phyloP scores from a whole-genome alignment of 2,888 invertebrate species.

The Osmoderma eremita region DNA sequence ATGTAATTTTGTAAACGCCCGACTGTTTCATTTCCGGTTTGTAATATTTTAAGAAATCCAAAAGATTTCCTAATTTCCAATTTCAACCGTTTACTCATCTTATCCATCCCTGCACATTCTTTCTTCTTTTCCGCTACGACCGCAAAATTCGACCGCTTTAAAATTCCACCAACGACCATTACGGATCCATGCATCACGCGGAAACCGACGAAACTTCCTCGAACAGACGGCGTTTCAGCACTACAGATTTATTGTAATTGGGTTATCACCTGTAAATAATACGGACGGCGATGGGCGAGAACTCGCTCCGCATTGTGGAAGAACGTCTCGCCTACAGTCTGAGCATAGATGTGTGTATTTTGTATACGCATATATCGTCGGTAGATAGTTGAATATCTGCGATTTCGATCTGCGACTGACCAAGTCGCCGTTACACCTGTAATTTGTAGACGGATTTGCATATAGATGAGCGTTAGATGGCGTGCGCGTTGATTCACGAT shows the following conservation, averaged over 20 bases:
- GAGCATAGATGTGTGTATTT: not conserved
- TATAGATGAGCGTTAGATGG: constrained; percentile 54
- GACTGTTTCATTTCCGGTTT: too few relatives aligned
- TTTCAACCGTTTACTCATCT: too few relatives aligned
- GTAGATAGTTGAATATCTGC: constrained; percentile 21
- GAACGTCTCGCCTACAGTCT: too few relatives aligned
- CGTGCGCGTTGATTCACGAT: constrained; percentile 53
- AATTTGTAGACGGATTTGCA: constrained; percentile 56
- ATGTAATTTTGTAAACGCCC: too few relatives aligned
- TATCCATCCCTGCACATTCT: not conserved
- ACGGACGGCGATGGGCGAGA: constrained; percentile 15
- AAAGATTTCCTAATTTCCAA: too few relatives aligned
- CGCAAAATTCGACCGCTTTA: constrained; percentile 3
- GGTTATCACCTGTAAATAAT: constrained; percentile 41
- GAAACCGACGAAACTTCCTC: not conserved
- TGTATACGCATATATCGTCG: constrained; percentile 5
- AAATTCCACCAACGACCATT: constrained; percentile 23
- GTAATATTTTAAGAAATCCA: too few relatives aligned
- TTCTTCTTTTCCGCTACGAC: not conserved
- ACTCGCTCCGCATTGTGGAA: not conserved
- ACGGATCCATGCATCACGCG: constrained; percentile 24
- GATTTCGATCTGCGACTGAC: constrained; percentile 46
- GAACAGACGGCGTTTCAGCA: constrained; percentile 22
- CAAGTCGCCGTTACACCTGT: constrained; percentile 51
- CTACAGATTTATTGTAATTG: constrained; percentile 40